Base-by-base conservation (phyloP, 2,888 invertebrate genomes). In the Eupithecia centaureata region DNA sequence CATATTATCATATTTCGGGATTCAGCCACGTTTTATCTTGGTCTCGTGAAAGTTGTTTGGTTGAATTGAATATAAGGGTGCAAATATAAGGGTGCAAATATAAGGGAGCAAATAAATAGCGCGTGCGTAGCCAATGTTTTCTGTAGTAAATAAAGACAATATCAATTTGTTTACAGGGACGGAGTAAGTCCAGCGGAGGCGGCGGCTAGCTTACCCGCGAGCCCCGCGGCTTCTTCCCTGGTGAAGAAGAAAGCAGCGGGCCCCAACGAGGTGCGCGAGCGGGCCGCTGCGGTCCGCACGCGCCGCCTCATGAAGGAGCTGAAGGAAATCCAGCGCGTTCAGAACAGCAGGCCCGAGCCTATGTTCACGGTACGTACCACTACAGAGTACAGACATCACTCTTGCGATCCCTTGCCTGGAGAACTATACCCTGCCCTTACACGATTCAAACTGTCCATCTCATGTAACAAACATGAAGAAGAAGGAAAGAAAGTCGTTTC, bases 281-380 rank as follows among this genome's bases (percentile, higher is more conserved):
- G 94, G 58, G 88, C 94, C 75, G 85, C 94, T 76, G 84, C 92
- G 78, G 94, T 95, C 63, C 95, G 97, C 74, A 95, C 97, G 35
- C 94, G 97, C 70, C 94, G 97, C 59, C 94, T 97, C 67, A 97
- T 97, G 97, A 97, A 97, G 86, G 97, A 97, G 82, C 95, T 96
- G 75, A 95, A 95, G 76, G 97, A 97, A 87, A 95, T 97, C 79
- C 96, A 97, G 83, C 94, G 95, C 79, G 90, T 95, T 71, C 96
- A 97, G 85, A 94, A 94, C 78, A 94, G 94, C 77, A 94, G 95
- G 71, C 86, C 94, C n/a, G 96, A 96, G 76, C 96, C 97, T 4
- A 93, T 96, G 18, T 97, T 97, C 83, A 96, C 96, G 76, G 97
- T 95, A 79, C 84, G 81, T 47, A 27, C 25, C 1, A 2, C 2